Evolutionary conservation across 2,888 invertebrate genomes (phyloP).

Genomic region (Lochmaea crataegi): DNA sequence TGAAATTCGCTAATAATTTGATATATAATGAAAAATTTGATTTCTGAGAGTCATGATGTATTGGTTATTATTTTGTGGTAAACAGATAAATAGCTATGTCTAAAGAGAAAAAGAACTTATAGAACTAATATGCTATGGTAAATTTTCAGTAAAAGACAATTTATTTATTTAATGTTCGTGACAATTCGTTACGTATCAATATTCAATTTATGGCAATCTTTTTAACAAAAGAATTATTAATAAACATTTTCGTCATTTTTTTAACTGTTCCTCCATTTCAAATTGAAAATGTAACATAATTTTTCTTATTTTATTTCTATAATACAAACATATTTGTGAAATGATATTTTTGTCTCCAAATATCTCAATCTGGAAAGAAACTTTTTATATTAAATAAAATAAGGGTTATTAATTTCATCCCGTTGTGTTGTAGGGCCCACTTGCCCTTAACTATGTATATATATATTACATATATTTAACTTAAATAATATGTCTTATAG

Average conservation of each 20-base stretch:
- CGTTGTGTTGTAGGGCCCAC: too few species aligned
- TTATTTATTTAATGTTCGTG: conserved; percentile 3
- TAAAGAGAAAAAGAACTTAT: not conserved
- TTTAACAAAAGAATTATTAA: conserved; percentile 6
- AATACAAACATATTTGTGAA: conserved; percentile 4
- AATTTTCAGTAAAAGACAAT: not conserved
- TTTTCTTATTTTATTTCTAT: conserved; percentile 13
- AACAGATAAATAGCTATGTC: not conserved
- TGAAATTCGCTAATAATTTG: not conserved
- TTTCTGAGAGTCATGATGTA: conserved; percentile 5
- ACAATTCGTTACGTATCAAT: conserved; percentile 11
- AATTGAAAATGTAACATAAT: not conserved
- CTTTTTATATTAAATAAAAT: too few species aligned
- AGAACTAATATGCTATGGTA: not conserved
- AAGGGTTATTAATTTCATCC: too few species aligned
- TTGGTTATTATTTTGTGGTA: conserved; percentile 4
- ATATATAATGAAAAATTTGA: not conserved
- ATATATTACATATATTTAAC: too few species aligned
- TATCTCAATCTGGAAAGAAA: too few species aligned
- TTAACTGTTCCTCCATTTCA: too few species aligned
- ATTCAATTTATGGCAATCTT: conserved; percentile 8
- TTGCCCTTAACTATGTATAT: too few species aligned
- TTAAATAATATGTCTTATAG: too few species aligned
- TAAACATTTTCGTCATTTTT: not conserved
- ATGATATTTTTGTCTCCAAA: not conserved